Evolutionary conservation across 1,140 invertebrate species (phyloP).

Genomic region (Aporrectodea caliginosa): DNA sequence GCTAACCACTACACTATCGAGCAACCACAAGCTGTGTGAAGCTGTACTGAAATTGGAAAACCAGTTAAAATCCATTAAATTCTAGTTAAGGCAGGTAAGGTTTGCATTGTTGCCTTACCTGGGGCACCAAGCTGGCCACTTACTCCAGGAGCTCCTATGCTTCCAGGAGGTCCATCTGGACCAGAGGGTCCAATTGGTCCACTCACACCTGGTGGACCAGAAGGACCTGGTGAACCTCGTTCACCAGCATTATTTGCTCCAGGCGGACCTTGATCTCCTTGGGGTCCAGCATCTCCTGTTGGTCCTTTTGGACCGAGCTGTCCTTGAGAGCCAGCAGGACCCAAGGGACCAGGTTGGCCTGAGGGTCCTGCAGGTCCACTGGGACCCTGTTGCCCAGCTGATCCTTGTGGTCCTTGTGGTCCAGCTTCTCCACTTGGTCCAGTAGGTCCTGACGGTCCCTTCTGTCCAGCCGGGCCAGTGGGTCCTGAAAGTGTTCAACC

Average conservation of each 20-base stretch:
- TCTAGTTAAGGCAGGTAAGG: too few relatives aligned
- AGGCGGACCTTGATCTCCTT: background rate
- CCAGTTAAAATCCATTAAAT: too few relatives aligned
- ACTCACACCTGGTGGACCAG: background rate
- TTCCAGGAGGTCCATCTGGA: background rate
- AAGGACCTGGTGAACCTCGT: background rate
- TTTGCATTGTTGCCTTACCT: too few relatives aligned
- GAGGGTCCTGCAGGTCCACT: background rate
- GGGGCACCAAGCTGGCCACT: background rate
- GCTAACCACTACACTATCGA: too few relatives aligned
- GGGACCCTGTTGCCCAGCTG: background rate
- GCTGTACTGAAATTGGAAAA: too few relatives aligned
- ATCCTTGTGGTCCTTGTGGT: background rate
- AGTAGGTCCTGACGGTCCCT: conserved; percentile 30
- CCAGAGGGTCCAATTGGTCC: background rate
- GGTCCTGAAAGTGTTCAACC: background rate
- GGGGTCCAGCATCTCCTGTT: background rate
- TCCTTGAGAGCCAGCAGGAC: background rate
- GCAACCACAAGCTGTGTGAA: too few relatives aligned
- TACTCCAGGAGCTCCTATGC: background rate
- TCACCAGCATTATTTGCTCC: background rate
- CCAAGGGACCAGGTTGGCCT: background rate
- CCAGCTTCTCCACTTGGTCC: conserved; percentile 30
- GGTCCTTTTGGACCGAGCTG: background rate
- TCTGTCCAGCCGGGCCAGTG: background rate